Evolutionary conservation across 2,113 vertebrate species (phyloP), one percentile per base, ranked within the genome.

Genomic region (Pituophis catenifer): DNA sequence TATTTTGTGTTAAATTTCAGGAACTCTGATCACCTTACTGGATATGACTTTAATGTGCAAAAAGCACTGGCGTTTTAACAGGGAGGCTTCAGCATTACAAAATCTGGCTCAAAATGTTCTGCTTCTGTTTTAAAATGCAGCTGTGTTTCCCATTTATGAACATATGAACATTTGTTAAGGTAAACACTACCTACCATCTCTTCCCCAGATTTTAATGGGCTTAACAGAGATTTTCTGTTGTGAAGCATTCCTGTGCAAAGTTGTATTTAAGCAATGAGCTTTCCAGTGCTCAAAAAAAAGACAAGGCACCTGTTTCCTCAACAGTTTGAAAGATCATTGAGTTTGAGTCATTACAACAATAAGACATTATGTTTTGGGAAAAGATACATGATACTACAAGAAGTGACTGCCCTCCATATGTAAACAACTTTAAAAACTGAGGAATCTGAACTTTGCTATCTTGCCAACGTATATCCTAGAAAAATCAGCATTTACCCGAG

Each of bases 141-240:
- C 95, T 97, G 96, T 90, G 92, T 65, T 90, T 94, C 85, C 94
- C 93, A 86, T 92, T 94, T 59, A 48, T 9, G 94, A 93, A 91
- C 38, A 93, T 54, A 93, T n/a, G 58, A 29, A 86, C 91, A 92
- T 90, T 93, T 93, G 92, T 90, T 62, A 65, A 86, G 81, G 87
- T 0, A 65, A 86, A 48, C 70, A 0, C 1, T 19, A 0, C 2
- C 23, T 8, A 29, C 90, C 53, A 90, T 33, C 70, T 53, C 44
- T 88, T 59, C 55, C 29, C 21, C 26, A 86, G 75, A 62, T 33
- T 81, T 17, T 59, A 91, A 90, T 90, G 21, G 94, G 86, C 44
- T 90, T 70, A 89, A 8, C 92, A 38, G 89, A 95, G 95, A 91
- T 29, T 8, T 48, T 92, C 29, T 3, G 44, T 91, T 88, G 17